phyloP scores from a whole-genome alignment of 2,797 vertebrate genomes.

The Ibycter americanus region DNA sequence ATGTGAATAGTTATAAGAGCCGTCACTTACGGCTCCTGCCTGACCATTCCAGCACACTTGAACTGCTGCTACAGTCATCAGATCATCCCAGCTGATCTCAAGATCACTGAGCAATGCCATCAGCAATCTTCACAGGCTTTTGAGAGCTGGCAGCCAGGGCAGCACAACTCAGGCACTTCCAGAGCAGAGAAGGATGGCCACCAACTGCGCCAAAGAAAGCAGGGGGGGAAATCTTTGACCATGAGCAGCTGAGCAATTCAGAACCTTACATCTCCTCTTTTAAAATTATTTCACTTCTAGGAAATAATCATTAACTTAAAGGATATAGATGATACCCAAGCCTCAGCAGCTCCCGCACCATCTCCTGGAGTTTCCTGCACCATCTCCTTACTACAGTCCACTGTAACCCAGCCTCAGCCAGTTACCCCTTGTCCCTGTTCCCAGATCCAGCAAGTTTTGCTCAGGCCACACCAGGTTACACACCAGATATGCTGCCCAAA shows the following conservation, averaged over 20 bases:
- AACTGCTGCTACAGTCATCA: not conserved
- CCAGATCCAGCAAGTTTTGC: not conserved
- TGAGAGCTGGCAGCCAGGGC: not conserved
- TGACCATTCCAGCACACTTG: not conserved
- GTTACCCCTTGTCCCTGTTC: rapidly evolving
- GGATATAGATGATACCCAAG: not conserved
- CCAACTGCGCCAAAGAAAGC: not conserved
- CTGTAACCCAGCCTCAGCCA: not conserved
- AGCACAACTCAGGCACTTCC: not conserved
- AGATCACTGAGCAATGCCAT: not conserved
- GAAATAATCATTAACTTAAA: not conserved
- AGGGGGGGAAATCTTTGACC: not conserved
- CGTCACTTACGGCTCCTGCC: not conserved
- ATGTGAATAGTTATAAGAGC: not conserved
- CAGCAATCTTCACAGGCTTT: not conserved
- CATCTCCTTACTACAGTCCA: not conserved
- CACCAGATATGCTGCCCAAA: too few species aligned
- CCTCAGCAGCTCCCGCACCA: not conserved
- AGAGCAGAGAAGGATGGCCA: not conserved
- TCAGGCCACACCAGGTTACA: not conserved
- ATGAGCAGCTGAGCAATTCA: not conserved
- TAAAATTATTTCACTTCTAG: rapidly evolving
- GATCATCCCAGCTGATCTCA: not conserved
- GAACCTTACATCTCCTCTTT: not conserved
- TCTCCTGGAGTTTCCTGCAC: not conserved